A percentile compares a stretch with the other conserved stretches of the same genome.
phyloP scores from a whole-genome alignment of 30 jellyfish, hydroid and myxozoan species.

The Aurelia coerulea region DNA sequence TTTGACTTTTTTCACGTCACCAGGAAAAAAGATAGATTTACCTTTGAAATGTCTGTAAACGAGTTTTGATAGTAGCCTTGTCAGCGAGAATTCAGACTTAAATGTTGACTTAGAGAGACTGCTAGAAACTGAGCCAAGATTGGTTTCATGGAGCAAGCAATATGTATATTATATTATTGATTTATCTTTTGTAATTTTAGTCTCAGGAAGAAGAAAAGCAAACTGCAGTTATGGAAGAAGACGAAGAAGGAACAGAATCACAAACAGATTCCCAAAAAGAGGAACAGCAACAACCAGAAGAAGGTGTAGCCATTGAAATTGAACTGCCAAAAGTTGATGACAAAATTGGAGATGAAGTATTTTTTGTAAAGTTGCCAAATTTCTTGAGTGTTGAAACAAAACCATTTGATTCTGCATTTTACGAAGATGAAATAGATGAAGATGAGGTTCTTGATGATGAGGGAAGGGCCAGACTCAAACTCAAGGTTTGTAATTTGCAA shows the following conservation, averaged over 20 bases:
- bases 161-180: not conserved
- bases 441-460: slow-evolving; percentile 95
- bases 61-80: no score
- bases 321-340: slow-evolving; percentile 88
- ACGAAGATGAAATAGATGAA: slow-evolving; percentile 92
- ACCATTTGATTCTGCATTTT: slow-evolving; percentile 89
- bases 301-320: slow-evolving; percentile 87
- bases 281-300: slow-evolving; percentile 68
- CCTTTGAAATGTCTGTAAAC: no score
- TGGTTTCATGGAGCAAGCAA: no score
- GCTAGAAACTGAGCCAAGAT: no score
- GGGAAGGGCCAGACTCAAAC: slow-evolving; percentile 93
- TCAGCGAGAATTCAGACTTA: no score
- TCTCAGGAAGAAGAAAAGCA: slow-evolving; percentile 8
- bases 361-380: slow-evolving; percentile 92
- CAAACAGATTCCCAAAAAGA: slow-evolving; percentile 59
- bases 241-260: slow-evolving; percentile 41
- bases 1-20: no score
- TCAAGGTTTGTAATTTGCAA: slow-evolving; percentile 62
- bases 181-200: not conserved
- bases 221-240: not conserved
- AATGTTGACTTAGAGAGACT: not conserved
- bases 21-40: no score
- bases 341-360: slow-evolving; percentile 81
- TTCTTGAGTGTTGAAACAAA: slow-evolving; percentile 93